These are phyloP conservation scores for Phymastichus coffea DNA, from an alignment of 1,140 invertebrate species.

Conservation along the genomic window DNA sequence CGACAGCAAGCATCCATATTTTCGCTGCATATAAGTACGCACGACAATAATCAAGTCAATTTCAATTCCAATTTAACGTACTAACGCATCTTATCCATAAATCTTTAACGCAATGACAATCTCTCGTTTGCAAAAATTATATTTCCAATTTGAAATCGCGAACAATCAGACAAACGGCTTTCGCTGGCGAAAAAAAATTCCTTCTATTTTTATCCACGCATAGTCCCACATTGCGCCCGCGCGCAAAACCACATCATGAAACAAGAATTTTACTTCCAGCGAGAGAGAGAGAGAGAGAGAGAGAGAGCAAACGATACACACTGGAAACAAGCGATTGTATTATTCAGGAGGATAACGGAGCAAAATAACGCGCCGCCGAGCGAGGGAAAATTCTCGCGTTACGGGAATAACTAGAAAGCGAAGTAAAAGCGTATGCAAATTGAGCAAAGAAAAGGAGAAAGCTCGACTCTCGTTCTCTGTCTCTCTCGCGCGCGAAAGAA, in stretches of 20 bases:
- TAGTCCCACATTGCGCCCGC: too few species aligned
- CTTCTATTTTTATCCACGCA: too few species aligned
- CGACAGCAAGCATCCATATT: too few species aligned
- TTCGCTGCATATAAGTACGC: too few species aligned
- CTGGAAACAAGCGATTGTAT: conserved; percentile 26
- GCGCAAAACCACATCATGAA: neutral
- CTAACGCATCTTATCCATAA: too few species aligned
- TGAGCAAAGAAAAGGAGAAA: neutral
- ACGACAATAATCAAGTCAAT: too few species aligned
- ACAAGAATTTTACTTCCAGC: conserved; percentile 6
- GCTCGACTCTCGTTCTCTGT: neutral
- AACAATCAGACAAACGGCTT: too few species aligned
- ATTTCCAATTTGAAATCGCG: too few species aligned
- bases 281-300: neutral
- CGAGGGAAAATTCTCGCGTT: conserved; percentile 20
- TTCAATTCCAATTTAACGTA: too few species aligned
- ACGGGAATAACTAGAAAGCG: conserved; percentile 22
- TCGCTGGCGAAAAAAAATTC: too few species aligned
- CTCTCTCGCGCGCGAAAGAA: neutral
- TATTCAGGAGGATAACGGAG: conserved; percentile 26
- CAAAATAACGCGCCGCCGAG: conserved; percentile 15
- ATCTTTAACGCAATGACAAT: too few species aligned
- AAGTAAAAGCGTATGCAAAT: conserved; percentile 20
- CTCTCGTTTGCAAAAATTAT: too few species aligned
- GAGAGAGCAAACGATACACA: conserved; percentile 2